Percentiles rank a stretch among this genome's conserved stretches.
Evolutionary conservation across 2,797 vertebrate species (phyloP).

Genomic region (Sardinella longiceps): DNA sequence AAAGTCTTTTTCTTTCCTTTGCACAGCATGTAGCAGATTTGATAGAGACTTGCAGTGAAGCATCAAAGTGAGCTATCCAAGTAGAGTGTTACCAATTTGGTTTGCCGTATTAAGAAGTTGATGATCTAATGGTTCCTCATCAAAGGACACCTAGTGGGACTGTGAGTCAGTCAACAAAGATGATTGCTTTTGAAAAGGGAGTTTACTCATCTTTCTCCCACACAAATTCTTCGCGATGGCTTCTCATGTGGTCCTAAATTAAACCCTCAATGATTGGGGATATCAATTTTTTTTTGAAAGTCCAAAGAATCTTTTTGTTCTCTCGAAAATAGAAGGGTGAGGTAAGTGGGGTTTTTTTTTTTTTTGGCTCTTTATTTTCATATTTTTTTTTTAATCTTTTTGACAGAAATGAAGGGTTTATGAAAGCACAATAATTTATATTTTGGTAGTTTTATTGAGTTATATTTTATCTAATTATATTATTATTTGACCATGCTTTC

Average conservation of each 20-base stretch:
- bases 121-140: neutral
- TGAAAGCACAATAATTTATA: neutral
- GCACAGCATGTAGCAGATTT: neutral
- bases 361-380: slow-evolving; percentile 23
- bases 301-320: slow-evolving; percentile 26
- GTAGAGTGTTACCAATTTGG: neutral
- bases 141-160: neutral
- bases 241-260: slow-evolving; percentile 42
- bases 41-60: neutral
- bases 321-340: slow-evolving; percentile 16
- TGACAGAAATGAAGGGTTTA: neutral
- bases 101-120: neutral
- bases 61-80: neutral
- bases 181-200: slow-evolving; percentile 18
- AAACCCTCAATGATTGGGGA: slow-evolving; percentile 25
- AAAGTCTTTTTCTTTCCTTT: neutral
- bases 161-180: slow-evolving; percentile 10
- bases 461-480: neutral
- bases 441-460: neutral
- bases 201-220: slow-evolving; percentile 12
- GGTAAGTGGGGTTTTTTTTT: slow-evolving; percentile 41
- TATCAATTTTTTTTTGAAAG: slow-evolving; percentile 28
- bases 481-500: neutral
- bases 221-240: slow-evolving; percentile 46
- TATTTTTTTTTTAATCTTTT: slow-evolving; percentile 19